Evolutionary conservation across 2,113 vertebrate genomes (phyloP), one percentile per base, ranked within the genome.

Genomic region (Oreochromis spilurus): DNA sequence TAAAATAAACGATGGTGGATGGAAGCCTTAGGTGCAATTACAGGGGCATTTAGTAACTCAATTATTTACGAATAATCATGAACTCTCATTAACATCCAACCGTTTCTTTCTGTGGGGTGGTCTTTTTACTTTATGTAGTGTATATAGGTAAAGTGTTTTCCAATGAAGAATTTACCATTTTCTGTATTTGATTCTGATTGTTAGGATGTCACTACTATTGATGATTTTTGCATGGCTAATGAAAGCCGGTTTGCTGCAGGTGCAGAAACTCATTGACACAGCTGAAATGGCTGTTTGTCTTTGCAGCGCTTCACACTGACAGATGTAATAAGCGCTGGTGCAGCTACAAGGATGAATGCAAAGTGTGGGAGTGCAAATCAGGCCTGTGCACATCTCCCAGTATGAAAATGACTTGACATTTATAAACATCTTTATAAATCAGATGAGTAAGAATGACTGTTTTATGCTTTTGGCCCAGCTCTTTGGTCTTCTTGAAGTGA

Each of bases 161-260:
- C 24, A 48, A n/a, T 12, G 43, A 50, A 50, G 26, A 7, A 12
- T 31, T 50, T 0, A 31, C 16, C 72, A 34, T n/a, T 50, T 77
- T 77, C 17, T 5, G 26, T 13, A 31, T 52, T n/a, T 77, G 17
- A 77, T 31, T 19, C 16, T n/a, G 43, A 50, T 50, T 19, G 19
- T 10, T 29, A 17, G 2, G 40, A 45, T 72, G 13, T 26, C 0
- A 5, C 67, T 72, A 0, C 9, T 19, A 0, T 19, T 77, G 70
- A 19, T 31, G 43, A 3, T 31, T 65, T 77, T n/a, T n/a, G 50
- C 45, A 7, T 0, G 26, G 9, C 16, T 75, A 75, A 13, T 77
- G 3, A 50, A 13, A 77, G 21, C 3, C 3, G 7, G 38, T 70
- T 70, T 0, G 43, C 67, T 72, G 21, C 67, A 45, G 67, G 40